Base-by-base conservation (phyloP, 2,113 vertebrate species). In the Oxygymnocypris stewartii region DNA sequence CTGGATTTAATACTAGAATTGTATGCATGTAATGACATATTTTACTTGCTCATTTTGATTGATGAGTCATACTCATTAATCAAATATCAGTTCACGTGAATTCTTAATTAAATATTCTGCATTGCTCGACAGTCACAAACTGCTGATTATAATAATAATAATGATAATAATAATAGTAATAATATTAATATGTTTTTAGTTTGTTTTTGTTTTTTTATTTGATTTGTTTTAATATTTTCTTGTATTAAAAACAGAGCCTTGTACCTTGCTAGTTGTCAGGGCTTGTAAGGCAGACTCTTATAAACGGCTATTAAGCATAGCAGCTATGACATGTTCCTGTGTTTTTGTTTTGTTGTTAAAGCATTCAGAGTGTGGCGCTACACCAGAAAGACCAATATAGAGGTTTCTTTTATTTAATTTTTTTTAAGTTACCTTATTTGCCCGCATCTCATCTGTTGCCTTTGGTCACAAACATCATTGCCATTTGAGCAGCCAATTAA, bases 401-500 rank as follows among this genome's bases (percentile, higher is more conserved):
- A 54, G 2, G 0, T 2, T 74, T 61, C 3, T n/a, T 40, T 42
- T 67, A 65, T 2, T 18, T 65, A 14, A 47, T 28, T 67, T 47
- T 40, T 16, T 71, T 42, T 12, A 37, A 35, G 61, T 75, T 69
- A 51, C 82, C 77, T 87, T 78, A 82, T 86, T 69, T 82, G 31
- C 84, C 83, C 61, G 47, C 40, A 11, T 84, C 76, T 61, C 77
- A 44, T 77, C 81, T 23, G 44, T 91, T 40, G 90, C 92, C 92
- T 65, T 47, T 79, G 89, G 93, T 83, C 85, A 88, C 87, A 80
- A 90, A 87, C 87, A 90, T 92, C 88, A 47, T 79, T 88, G 91
- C 84, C 89, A 86, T 91, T 94, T 92, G 87, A 88, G 87, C 74
- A 69, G 88, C 92, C 93, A 94, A 94, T 95, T 94, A 94, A 94